These are phyloP conservation scores for Etheostoma cragini DNA, from an alignment of 2,113 vertebrate genomes.

Conservation along the genomic window DNA sequence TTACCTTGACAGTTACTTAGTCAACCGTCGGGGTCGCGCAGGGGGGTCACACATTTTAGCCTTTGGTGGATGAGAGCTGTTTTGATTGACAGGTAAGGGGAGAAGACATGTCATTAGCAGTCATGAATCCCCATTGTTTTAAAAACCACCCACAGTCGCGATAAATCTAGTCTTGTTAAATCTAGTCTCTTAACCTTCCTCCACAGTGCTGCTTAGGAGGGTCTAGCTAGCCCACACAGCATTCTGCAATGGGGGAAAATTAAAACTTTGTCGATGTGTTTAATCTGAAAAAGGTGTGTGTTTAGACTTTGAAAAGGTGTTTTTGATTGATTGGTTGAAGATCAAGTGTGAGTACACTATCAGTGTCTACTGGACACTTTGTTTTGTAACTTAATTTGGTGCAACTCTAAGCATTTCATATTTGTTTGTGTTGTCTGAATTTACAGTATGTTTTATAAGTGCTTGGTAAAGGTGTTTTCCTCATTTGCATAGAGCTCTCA, in stretches of 20 bases:
- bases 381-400: background rate
- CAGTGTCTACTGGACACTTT: background rate
- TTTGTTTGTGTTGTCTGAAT: background rate
- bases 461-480: background rate
- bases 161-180: constrained; percentile 5
- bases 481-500: constrained; percentile 4
- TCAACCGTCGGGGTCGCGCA: constrained; percentile 22
- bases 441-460: background rate
- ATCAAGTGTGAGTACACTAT: too few species aligned
- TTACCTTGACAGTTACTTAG: constrained; percentile 50
- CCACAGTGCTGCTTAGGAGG: too few species aligned
- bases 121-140: background rate
- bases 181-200: background rate
- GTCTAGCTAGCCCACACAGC: too few species aligned
- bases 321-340: constrained; percentile 31
- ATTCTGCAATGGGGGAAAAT: too few species aligned
- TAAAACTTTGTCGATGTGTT: background rate
- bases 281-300: constrained; percentile 1
- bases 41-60: constrained; percentile 47
- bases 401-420: background rate
- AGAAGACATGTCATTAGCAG: constrained; percentile 5
- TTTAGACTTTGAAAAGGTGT: constrained; percentile 1
- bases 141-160: background rate
- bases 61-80: constrained; percentile 32
- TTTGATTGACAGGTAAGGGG: constrained; percentile 38